Base-by-base conservation (phyloP, 2,888 invertebrate genomes). In the Torymus auratus region DNA sequence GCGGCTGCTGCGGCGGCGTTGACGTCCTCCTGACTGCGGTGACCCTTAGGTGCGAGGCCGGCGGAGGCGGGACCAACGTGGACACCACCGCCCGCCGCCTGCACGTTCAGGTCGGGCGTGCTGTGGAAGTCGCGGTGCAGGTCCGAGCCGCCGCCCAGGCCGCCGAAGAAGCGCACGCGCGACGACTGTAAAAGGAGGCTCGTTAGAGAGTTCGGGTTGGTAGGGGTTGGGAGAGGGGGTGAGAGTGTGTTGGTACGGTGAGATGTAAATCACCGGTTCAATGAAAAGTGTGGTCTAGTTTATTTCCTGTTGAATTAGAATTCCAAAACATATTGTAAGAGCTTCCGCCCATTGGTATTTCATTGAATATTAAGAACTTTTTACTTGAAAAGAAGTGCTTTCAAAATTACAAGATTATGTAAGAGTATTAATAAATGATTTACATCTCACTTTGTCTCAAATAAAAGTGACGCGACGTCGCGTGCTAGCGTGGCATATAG, bases 61-160 rank as follows among this genome's bases (percentile, higher is more conserved):
- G 50, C 28, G 7, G 14, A 41, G 1, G 41, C 41, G 5, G 41
- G 41, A 5, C 41, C 41, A 1, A 41, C 41, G 41, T 41, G 41
- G 7, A 41, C 28, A 15, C 65, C 76, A 2, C n/a, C 28, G 17
- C 61, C 50, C 10, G 50, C 61, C 53, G 81, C 83, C 28, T 78
- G 78, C 4, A 74, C 53, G 64, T 80, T 80, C 64, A 83, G 91
- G 91, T 97, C 97, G 0, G 98, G 97, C n/a, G 97, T 97, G 82
- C 97, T 97, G 88, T 95, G 95, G 92, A 97, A 98, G 85, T 95
- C 95, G 80, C 97, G 94, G 84, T 96, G 96, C 65, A 97, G 92
- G 84, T 94, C 92, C 52, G 89, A 90, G 61, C 91, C 91, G 56
- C 91, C 91, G 61, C 91, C 90, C 14, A 91, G 85, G 53, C 91